Conservation (phyloP, 2,888 invertebrate species). For the Xanthostigma xanthostigma region DNA sequence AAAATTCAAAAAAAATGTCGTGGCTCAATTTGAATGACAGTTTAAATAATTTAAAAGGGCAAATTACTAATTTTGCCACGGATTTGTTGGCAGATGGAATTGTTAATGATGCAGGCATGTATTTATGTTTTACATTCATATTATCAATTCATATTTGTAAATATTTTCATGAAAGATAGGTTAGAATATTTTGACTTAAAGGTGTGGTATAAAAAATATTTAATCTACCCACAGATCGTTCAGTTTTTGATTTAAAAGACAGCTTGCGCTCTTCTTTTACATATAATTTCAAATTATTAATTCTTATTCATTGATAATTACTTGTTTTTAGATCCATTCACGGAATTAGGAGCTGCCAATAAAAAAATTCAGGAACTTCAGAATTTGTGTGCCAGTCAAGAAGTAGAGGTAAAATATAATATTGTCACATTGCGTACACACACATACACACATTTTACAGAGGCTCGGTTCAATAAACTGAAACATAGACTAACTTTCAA, state of each 20-base stretch:
- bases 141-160: background rate
- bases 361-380: slow-evolving; percentile 34
- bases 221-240: too few species aligned
- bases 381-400: slow-evolving; percentile 39
- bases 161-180: too few species aligned
- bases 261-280: too few species aligned
- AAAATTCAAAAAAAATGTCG: slow-evolving; percentile 34
- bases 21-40: slow-evolving; percentile 54
- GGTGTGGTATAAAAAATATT: too few species aligned
- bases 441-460: too few species aligned
- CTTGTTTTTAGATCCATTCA: background rate
- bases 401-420: slow-evolving; percentile 38
- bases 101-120: slow-evolving; percentile 41
- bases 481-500: too few species aligned
- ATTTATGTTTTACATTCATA: background rate
- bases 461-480: too few species aligned
- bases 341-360: slow-evolving; percentile 22
- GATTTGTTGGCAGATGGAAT: slow-evolving; percentile 70
- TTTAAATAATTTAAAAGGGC: slow-evolving; percentile 63
- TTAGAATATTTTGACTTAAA: too few species aligned
- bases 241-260: too few species aligned
- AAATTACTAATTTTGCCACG: slow-evolving; percentile 75
- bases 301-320: too few species aligned
- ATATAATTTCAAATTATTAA: too few species aligned
- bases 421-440: too few species aligned